A percentile compares a stretch with the other conserved stretches of the same genome.
Evolutionary conservation across 2,797 vertebrate genomes (phyloP).

Genomic region (Dicrostonyx torquatus): DNA sequence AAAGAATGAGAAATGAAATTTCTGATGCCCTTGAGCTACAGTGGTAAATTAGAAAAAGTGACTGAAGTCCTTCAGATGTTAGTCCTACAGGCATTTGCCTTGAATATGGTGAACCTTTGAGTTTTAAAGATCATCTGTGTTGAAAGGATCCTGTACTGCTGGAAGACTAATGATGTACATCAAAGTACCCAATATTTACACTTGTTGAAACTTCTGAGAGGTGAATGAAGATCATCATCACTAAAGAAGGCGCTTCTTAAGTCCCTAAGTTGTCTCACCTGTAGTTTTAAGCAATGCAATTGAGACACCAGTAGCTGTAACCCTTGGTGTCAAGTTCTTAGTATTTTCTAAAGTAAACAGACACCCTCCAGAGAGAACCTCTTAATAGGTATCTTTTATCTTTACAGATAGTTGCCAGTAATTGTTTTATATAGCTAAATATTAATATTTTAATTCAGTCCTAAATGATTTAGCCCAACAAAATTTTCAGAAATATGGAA

Average conservation of each 20-base stretch:
- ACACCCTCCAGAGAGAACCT: neutral
- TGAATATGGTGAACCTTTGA: slow-evolving; percentile 76
- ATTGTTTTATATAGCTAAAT: slow-evolving; percentile 26
- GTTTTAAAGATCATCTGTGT: slow-evolving; percentile 75
- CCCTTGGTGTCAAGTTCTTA: neutral
- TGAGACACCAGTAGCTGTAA: neutral
- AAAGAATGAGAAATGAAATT: slow-evolving; percentile 61
- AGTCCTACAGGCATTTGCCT: slow-evolving; percentile 63
- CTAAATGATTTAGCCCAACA: slow-evolving; percentile 5
- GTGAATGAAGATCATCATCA: slow-evolving; percentile 41
- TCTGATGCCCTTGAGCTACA: slow-evolving; percentile 65
- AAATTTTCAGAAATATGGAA: slow-evolving; percentile 43
- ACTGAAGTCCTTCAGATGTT: slow-evolving; percentile 55
- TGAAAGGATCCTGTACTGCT: slow-evolving; percentile 68
- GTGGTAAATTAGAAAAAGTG: slow-evolving; percentile 73
- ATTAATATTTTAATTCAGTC: slow-evolving; percentile 28
- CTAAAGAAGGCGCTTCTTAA: slow-evolving; percentile 32
- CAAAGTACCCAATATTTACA: slow-evolving; percentile 72
- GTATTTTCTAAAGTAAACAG: slow-evolving; percentile 39
- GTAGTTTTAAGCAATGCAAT: slow-evolving; percentile 33
- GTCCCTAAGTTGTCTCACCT: neutral
- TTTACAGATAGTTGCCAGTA: slow-evolving; percentile 35
- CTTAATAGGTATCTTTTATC: slow-evolving; percentile 19
- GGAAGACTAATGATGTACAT: slow-evolving; percentile 64
- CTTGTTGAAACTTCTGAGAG: slow-evolving; percentile 58